Evolutionary conservation across 2,113 vertebrate species (phyloP).

Genomic region (Anas platyrhynchos): DNA sequence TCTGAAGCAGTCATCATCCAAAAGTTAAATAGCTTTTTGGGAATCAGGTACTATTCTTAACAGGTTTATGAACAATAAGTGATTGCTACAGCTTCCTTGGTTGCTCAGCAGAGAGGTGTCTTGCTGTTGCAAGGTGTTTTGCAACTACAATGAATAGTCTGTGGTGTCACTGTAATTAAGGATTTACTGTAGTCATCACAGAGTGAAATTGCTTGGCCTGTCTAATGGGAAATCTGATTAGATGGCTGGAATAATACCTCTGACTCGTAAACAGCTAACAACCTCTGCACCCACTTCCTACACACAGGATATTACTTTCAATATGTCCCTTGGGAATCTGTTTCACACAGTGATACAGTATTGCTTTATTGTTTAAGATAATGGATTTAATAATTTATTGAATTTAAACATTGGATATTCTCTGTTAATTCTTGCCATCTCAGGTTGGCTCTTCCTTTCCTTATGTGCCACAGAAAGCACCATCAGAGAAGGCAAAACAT

Average conservation of each 20-base stretch:
- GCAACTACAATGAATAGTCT: neutral
- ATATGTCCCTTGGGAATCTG: neutral
- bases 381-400: neutral
- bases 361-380: neutral
- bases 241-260: neutral
- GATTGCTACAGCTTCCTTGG: neutral
- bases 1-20: neutral
- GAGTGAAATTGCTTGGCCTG: neutral
- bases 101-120: neutral
- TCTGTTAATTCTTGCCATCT: neutral
- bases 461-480: fast-evolving
- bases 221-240: neutral
- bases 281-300: neutral
- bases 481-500: neutral
- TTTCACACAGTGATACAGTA: neutral
- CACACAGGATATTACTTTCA: neutral
- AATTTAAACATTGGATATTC: neutral
- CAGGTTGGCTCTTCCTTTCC: neutral
- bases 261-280: neutral
- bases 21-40: neutral
- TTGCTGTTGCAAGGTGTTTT: neutral
- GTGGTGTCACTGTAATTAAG: neutral
- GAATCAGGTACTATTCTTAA: neutral
- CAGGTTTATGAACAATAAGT: neutral
- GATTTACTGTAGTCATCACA: neutral